Conservation (phyloP, 1,140 invertebrate species). For the Diachasma alloeum region DNA sequence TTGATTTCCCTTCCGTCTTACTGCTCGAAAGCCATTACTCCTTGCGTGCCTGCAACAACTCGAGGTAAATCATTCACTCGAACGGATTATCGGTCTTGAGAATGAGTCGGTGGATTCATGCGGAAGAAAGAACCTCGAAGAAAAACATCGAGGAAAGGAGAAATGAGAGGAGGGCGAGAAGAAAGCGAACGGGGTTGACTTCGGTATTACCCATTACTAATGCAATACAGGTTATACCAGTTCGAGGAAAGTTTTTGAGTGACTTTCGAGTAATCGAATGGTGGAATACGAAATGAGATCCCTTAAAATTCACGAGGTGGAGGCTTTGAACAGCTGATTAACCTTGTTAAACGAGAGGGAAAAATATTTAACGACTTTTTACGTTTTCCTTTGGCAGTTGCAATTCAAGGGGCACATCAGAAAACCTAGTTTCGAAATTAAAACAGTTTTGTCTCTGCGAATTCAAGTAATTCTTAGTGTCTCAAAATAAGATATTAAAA, state of each 20-base stretch:
- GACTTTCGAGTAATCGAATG: background rate
- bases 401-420: no score
- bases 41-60: constrained; percentile 27
- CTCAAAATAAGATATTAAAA: no score
- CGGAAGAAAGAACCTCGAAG: background rate
- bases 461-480: no score
- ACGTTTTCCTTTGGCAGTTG: no score
- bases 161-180: background rate
- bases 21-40: constrained; percentile 17
- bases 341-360: background rate
- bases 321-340: background rate
- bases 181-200: background rate
- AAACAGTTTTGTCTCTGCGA: no score
- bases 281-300: background rate
- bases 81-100: constrained; percentile 5
- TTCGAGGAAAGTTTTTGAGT: background rate
- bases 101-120: background rate
- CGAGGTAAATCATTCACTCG: constrained; percentile 23
- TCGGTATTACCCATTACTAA: background rate
- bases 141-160: background rate
- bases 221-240: background rate
- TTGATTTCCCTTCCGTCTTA: constrained; percentile 26
- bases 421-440: no score
- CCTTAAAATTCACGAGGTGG: background rate
- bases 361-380: background rate